These are phyloP conservation scores for Andrena chrysosceles DNA, from an alignment of 2,888 invertebrate species.

Conservation along the genomic window DNA sequence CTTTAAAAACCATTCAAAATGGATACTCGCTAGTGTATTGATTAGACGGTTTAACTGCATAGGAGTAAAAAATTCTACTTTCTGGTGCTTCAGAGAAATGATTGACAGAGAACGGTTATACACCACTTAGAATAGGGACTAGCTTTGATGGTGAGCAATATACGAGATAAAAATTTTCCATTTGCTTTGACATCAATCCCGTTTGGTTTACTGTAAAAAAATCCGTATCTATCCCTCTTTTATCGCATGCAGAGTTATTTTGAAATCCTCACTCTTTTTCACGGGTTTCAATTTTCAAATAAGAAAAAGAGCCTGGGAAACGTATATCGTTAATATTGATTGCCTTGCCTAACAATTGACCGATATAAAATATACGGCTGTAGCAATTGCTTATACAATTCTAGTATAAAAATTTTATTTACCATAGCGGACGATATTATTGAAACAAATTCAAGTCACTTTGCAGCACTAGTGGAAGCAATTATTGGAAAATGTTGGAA, in stretches of 20 bases:
- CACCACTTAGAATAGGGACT: background rate
- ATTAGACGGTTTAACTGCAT: constrained; percentile 6
- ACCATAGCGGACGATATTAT: no score
- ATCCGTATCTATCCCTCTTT: background rate
- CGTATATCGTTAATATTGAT: background rate
- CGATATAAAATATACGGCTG: no score
- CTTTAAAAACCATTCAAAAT: background rate
- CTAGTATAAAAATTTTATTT: no score
- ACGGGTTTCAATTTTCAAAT: background rate
- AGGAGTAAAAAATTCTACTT: background rate
- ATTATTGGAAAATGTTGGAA: no score
- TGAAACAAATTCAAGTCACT: no score
- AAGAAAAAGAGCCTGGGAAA: background rate
- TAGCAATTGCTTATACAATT: no score
- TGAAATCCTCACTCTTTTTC: no score
- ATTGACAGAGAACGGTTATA: constrained; percentile 1
- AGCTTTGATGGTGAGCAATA: background rate
- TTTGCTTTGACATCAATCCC: constrained; percentile 16
- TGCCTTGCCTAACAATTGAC: no score
- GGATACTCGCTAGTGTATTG: background rate
- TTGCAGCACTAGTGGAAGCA: no score
- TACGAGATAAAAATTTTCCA: constrained; percentile 4
- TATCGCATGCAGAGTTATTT: no score
- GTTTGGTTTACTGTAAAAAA: background rate
- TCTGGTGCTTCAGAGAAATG: background rate